Percentiles rank a stretch among this genome's conserved stretches.
phyloP scores from a whole-genome alignment of 2,113 vertebrate genomes.

The Ptilorrhoa leucosticta region DNA sequence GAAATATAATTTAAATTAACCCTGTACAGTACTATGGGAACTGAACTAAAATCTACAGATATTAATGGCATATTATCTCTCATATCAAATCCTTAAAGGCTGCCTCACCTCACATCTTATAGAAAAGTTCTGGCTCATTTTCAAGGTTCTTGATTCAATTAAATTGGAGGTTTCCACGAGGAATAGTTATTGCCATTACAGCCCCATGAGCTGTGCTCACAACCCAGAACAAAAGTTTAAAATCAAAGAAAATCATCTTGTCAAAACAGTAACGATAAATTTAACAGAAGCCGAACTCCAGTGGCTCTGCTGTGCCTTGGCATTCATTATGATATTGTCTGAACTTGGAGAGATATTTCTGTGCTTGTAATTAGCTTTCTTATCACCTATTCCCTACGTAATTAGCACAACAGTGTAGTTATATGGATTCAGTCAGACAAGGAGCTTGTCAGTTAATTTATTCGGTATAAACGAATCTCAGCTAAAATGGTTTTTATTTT shows the following conservation, averaged over 20 bases:
- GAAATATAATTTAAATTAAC: conserved; percentile 20
- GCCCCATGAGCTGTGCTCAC: neutral
- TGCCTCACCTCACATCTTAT: neutral
- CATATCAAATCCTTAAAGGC: neutral
- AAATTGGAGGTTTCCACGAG: neutral
- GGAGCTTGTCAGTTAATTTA: conserved; percentile 31
- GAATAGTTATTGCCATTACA: conserved; percentile 14
- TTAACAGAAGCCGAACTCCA: neutral
- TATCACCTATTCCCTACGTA: conserved; percentile 48
- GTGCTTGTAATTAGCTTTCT: conserved; percentile 56
- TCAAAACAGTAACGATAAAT: conserved; percentile 33
- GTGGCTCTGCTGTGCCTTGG: neutral
- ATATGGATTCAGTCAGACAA: conserved; percentile 6
- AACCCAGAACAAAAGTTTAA: conserved; percentile 27
- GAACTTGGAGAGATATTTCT: conserved; percentile 45
- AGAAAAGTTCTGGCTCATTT: conserved; percentile 21
- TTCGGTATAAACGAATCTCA: neutral
- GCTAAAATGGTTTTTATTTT: neutral
- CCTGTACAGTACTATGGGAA: neutral
- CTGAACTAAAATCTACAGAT: neutral
- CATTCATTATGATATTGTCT: conserved; percentile 38
- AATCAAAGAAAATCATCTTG: conserved; percentile 36
- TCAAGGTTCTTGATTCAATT: conserved; percentile 42
- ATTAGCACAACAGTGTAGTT: conserved; percentile 35
- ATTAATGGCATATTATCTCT: neutral